phyloP scores from a whole-genome alignment of 2,113 vertebrate genomes.

The Ahaetulla prasina region DNA sequence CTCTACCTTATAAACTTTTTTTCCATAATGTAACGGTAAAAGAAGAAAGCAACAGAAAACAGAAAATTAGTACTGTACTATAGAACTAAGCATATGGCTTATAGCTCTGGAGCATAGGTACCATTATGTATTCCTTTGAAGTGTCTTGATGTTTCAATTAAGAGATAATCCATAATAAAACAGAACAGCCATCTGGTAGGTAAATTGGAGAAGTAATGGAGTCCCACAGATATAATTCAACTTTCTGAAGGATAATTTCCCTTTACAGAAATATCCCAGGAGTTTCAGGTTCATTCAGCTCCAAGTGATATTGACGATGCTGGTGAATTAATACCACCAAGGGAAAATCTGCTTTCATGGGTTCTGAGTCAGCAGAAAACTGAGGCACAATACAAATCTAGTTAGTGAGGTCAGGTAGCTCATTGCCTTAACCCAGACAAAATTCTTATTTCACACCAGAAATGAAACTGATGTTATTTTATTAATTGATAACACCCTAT shows the following conservation, averaged over 20 bases:
- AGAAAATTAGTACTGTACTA: background rate
- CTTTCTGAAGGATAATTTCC: slow-evolving; percentile 15
- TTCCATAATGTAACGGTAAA: background rate
- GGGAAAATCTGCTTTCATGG: slow-evolving; percentile 5
- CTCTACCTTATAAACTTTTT: background rate
- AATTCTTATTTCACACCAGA: background rate
- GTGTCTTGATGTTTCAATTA: slow-evolving; percentile 11
- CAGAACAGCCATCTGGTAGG: slow-evolving; percentile 1
- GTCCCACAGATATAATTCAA: slow-evolving; percentile 17
- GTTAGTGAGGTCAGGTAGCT: background rate
- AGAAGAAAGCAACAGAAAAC: background rate
- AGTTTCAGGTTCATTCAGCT: slow-evolving; percentile 9
- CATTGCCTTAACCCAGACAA: background rate
- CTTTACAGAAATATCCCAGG: slow-evolving; percentile 1
- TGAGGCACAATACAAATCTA: background rate
- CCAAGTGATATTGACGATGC: background rate
- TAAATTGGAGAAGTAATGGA: slow-evolving; percentile 5
- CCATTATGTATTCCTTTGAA: background rate
- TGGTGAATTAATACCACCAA: background rate
- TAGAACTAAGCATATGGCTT: background rate
- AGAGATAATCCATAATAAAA: slow-evolving; percentile 17
- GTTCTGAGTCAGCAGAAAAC: slow-evolving; percentile 1
- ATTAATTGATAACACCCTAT: background rate
- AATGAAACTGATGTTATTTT: background rate
- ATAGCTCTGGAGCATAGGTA: background rate